Percentiles rank a stretch among this genome's conserved stretches.
These are phyloP conservation scores for Caenorhabditis imperialis DNA, from an alignment of 2,888 invertebrate genomes.

Conservation along the genomic window DNA sequence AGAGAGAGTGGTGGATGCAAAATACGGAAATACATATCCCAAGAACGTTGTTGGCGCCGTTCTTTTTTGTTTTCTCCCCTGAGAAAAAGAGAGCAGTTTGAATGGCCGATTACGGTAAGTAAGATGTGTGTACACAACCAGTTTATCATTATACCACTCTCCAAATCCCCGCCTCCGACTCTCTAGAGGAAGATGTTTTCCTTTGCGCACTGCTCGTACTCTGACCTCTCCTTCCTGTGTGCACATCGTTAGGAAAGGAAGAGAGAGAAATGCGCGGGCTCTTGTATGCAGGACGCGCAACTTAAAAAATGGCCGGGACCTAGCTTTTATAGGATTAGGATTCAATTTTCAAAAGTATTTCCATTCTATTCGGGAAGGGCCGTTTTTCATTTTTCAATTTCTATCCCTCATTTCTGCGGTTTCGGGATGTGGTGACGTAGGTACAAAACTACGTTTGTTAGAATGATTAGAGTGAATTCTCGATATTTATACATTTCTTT, in stretches of 20 bases:
- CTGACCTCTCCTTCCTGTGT: constrained; percentile 54
- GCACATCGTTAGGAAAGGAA: constrained; percentile 26
- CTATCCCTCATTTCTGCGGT: too few relatives aligned
- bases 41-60: constrained; percentile 26
- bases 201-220: constrained; percentile 39
- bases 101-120: constrained; percentile 39
- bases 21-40: constrained; percentile 41
- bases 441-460: too few relatives aligned
- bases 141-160: constrained; percentile 33
- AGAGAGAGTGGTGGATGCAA: constrained; percentile 12
- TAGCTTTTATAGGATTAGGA: constrained; percentile 24
- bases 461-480: too few relatives aligned
- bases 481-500: too few relatives aligned
- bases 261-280: constrained; percentile 15
- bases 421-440: too few relatives aligned
- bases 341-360: constrained; percentile 13
- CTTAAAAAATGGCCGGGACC: constrained; percentile 25
- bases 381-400: too few relatives aligned
- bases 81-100: background rate
- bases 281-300: constrained; percentile 16
- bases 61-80: constrained; percentile 1
- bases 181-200: constrained; percentile 44
- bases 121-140: constrained; percentile 37
- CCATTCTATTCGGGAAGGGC: too few relatives aligned
- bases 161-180: constrained; percentile 17